Evolutionary conservation across 2,888 invertebrate genomes (phyloP), one percentile per base, ranked within the genome.

Genomic region (Pseudococcus viburni): DNA sequence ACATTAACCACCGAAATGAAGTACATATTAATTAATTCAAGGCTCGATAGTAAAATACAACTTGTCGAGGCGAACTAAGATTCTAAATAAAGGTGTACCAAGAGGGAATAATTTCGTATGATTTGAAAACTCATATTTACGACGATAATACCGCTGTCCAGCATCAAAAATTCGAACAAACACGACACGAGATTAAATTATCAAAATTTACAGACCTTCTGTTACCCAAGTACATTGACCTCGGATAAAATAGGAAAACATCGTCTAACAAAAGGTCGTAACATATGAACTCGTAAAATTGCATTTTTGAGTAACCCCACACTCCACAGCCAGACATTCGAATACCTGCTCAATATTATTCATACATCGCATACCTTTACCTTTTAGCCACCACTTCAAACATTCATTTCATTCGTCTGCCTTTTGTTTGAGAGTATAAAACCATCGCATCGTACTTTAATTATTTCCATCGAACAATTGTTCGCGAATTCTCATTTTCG

Each of bases 1-100:
- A 64, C 64, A 64, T 64, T 64, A 64, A 64, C 64, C 64, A 64
- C 64, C 64, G 19, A 22, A 64, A 64, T 64, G 64, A 22, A 64
- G 64, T 64, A 64, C 64, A 22, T 64, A 19, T 64, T 22, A 64
- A 64, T 64, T 64, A 64, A 64, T 64, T 64, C 64, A 4, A 8
- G 2, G 22, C 22, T 64, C 19, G 22, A 19, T 22, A 11, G 22
- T 22, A 64, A 22, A 64, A 64, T 64, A 19, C 19, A 64, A 22
- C 64, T 22, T 22, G 64, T 19, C 19, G 64, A 64, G 64, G 12
- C 15, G 3, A 64, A 22, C 64, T 64, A 22, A n/a, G n/a, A 17
- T 51, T 15, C n/a, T 15, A 17, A 4, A n/a, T 59, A 8, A 59
- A 15, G 7, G 3, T 5, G 55, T 17, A 1, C 15, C 48, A 51